A percentile compares a stretch with the other conserved stretches of the same genome.
These are phyloP conservation scores for Isichthys henryi DNA, from an alignment of 2,113 vertebrate species.

Conservation along the genomic window DNA sequence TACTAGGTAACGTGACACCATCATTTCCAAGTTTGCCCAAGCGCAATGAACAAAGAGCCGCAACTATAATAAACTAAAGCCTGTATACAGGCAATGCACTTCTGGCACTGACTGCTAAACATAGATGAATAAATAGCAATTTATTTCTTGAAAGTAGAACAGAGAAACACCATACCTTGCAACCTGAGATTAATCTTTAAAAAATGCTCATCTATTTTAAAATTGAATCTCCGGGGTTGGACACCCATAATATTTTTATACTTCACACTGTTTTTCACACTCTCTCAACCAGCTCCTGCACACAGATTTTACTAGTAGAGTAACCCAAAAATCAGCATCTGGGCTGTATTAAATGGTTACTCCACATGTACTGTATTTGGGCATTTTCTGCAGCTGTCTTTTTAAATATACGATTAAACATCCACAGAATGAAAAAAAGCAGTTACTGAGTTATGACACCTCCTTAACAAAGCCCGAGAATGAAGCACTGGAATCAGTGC, in stretches of 20 bases:
- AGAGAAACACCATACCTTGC: not conserved
- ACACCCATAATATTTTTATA: not conserved
- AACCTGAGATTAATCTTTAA: not conserved
- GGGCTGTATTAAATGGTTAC: not conserved
- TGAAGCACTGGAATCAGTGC: not conserved
- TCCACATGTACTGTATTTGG: not conserved
- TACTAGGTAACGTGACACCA: not conserved
- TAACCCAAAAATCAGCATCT: not conserved
- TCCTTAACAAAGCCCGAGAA: not conserved
- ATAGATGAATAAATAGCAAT: not conserved
- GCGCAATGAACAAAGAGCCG: not conserved
- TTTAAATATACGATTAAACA: not conserved
- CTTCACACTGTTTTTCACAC: not conserved
- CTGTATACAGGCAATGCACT: not conserved
- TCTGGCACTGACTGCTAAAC: not conserved
- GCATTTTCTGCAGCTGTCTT: not conserved
- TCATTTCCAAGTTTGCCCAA: not conserved
- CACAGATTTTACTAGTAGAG: not conserved
- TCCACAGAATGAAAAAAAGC: not conserved
- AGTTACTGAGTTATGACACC: not conserved
- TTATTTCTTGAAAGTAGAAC: not conserved
- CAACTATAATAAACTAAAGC: not conserved
- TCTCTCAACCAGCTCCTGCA: not conserved
- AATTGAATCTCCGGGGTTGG: not conserved
- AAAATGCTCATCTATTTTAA: not conserved